Evolutionary conservation across 2,797 vertebrate genomes (phyloP).

Genomic region (Atherinosoma microstoma): DNA sequence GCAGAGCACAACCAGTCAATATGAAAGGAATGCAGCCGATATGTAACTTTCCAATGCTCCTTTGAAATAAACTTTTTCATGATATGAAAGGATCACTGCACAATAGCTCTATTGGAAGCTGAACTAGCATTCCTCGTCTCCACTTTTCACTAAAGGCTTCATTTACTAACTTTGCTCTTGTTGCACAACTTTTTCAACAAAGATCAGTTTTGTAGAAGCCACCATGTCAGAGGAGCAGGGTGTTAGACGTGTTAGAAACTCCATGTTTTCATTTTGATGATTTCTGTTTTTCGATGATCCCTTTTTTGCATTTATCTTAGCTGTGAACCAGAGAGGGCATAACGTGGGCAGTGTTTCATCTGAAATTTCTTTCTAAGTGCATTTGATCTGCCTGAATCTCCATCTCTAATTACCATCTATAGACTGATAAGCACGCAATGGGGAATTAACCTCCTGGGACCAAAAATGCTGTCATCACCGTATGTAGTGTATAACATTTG

Average conservation of each 20-base stretch:
- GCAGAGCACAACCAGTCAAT: slow-evolving; percentile 21
- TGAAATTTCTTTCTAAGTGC: neutral
- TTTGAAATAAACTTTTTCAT: slow-evolving; percentile 26
- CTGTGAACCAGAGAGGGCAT: neutral
- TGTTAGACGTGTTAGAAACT: neutral
- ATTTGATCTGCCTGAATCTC: neutral
- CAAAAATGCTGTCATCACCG: neutral
- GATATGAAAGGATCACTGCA: slow-evolving; percentile 8
- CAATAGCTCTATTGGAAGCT: slow-evolving; percentile 10
- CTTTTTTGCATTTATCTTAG: neutral
- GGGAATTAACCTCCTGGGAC: neutral
- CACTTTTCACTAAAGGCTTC: slow-evolving; percentile 2
- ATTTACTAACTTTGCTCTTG: slow-evolving; percentile 1
- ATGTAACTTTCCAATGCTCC: slow-evolving; percentile 16
- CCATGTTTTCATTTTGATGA: neutral
- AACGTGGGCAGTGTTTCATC: neutral
- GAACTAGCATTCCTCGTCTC: neutral
- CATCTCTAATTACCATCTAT: neutral
- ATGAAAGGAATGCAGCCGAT: slow-evolving; percentile 19
- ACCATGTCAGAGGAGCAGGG: neutral
- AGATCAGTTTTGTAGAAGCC: slow-evolving; percentile 1
- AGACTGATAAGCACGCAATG: neutral
- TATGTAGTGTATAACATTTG: neutral
- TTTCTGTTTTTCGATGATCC: neutral
- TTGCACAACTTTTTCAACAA: neutral